A percentile compares a stretch with the other conserved stretches of the same genome.
Evolutionary conservation across 2,888 invertebrate genomes (phyloP).

Genomic region (Luperina testacea): DNA sequence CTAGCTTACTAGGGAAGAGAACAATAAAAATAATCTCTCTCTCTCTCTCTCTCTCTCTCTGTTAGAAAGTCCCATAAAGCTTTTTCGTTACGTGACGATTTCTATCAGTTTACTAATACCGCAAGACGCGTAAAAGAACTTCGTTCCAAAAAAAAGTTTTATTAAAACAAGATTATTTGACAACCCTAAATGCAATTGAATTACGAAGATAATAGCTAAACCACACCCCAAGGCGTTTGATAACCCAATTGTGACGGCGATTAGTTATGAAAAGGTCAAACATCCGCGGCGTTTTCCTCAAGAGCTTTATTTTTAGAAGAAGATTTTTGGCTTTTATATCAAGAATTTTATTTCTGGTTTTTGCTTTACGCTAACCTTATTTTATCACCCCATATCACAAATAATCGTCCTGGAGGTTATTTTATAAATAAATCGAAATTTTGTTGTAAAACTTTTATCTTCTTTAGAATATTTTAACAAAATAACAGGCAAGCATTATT

Average conservation of each 20-base stretch:
- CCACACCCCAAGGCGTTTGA: constrained; percentile 37
- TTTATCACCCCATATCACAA: neutral
- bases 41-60: too few species aligned
- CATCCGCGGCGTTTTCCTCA: constrained; percentile 3
- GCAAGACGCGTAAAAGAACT: neutral
- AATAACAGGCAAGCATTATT: neutral
- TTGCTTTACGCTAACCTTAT: neutral
- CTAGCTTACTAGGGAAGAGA: too few species aligned
- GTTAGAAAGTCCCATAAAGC: neutral
- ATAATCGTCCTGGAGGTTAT: neutral
- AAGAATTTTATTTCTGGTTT: neutral
- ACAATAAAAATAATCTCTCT: too few species aligned
- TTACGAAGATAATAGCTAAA: constrained; percentile 48
- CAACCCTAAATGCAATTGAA: constrained; percentile 48
- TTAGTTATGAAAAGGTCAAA: constrained; percentile 41
- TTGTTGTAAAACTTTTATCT: neutral
- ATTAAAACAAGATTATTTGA: neutral
- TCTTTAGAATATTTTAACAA: neutral
- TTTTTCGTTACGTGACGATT: neutral
- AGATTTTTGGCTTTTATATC: neutral
- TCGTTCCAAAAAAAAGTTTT: neutral
- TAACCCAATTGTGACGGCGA: constrained; percentile 51
- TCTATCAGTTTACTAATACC: neutral
- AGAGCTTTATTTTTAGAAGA: neutral
- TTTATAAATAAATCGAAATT: neutral